A percentile compares a stretch with the other conserved stretches of the same genome.
These are phyloP conservation scores for Anadara kagoshimensis DNA, from an alignment of 1,140 invertebrate species.

Conservation along the genomic window DNA sequence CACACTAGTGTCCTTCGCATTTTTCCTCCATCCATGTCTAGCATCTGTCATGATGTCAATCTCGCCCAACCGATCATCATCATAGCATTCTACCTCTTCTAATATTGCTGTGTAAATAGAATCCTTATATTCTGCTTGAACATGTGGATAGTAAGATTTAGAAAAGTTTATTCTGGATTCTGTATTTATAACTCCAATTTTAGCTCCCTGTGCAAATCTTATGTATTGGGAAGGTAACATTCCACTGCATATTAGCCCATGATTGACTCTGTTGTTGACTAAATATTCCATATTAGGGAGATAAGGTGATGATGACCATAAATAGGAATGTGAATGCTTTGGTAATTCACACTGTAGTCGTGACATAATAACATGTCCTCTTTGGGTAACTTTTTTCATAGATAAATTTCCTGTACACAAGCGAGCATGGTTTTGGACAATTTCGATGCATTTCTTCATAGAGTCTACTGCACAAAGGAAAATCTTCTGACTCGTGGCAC, in stretches of 20 bases:
- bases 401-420: background rate
- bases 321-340: background rate
- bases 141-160: no score
- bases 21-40: no score
- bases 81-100: constrained; percentile 9
- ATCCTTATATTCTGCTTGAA: constrained; percentile 6
- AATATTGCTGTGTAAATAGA: constrained; percentile 1
- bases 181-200: background rate
- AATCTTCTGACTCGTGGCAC: constrained; percentile 2
- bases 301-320: constrained; percentile 12
- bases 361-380: constrained; percentile 7
- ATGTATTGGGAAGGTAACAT: constrained; percentile 12
- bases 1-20: background rate
- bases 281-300: constrained; percentile 1
- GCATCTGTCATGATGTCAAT: constrained; percentile 18
- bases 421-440: background rate
- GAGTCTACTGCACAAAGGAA: background rate
- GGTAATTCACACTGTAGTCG: background rate
- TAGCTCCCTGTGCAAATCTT: background rate
- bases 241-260: constrained; percentile 11
- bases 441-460: no score
- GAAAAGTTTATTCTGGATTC: no score
- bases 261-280: constrained; percentile 5
- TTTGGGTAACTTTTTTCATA: constrained; percentile 4
- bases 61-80: background rate